Evolutionary conservation across 2,797 vertebrate species (phyloP), one percentile per base, ranked within the genome.

Genomic region (Mareca penelope): DNA sequence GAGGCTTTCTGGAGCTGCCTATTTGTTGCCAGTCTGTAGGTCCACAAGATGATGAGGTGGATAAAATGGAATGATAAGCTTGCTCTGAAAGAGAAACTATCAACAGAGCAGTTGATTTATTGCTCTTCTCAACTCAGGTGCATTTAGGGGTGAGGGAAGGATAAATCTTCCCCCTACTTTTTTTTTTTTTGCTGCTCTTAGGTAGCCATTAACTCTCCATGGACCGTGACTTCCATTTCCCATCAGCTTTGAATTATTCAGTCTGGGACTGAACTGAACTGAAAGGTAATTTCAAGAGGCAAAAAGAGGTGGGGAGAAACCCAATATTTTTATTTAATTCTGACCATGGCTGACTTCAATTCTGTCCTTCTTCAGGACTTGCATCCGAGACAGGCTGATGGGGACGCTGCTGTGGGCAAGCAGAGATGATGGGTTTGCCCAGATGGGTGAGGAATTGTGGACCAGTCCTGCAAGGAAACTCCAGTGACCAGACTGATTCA

Each of bases 171-270:
- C 64, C 46, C 39, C 35, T 52, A 50, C 22, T 65, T 72, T 81
- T 35, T 40, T 35, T 40, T 90, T 69, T 97, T 90, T 93, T 93
- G 55, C 90, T 95, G 80, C 92, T 96, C 82, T 96, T 93, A 90
- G 81, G 37, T 96, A 96, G 40, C 94, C 93, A 48, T 97, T 96
- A 97, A 96, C 97, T 96, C 80, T 92, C 94, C 93, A 93, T 4
- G 9, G 94, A 91, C 95, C 96, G 46, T 91, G 95, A 92, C 90
- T 97, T 97, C 96, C 83, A 94, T 96, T 97, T 97, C 91, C 87
- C 82, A 94, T 97, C 94, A 96, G 91, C 93, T 97, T 93, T 97
- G 96, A 97, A 96, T 96, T 96, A 96, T 94, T 97, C 89, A 94
- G 91, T 91, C 94, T 97, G 75, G 88, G 87, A 70, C 93, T 96